Evolutionary conservation across 2,797 vertebrate species (phyloP).

Genomic region (Coregonus suidteri): DNA sequence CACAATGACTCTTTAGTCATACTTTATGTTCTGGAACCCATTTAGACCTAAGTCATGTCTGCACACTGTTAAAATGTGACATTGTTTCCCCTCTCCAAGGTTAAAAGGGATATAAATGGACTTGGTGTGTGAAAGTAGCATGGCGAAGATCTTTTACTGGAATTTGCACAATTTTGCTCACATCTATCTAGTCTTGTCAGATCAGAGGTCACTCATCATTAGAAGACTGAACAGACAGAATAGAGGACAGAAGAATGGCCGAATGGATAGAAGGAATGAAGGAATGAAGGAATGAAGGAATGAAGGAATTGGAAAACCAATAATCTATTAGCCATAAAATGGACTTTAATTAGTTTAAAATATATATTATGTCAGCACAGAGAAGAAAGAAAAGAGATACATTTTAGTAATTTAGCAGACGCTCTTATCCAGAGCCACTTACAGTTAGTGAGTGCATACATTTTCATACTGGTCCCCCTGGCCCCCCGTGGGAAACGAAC

Average conservation of each 20-base stretch:
- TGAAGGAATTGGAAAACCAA: background rate
- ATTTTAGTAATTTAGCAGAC: no score
- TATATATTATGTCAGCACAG: background rate
- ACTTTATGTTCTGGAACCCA: constrained; percentile 34
- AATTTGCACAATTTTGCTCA: background rate
- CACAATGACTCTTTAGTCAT: constrained; percentile 20
- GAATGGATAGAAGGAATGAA: background rate
- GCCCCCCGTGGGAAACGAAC: no score
- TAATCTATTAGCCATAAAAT: background rate
- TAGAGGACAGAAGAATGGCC: background rate
- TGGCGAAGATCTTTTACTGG: background rate
- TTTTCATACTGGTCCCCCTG: no score
- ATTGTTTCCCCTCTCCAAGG: no score
- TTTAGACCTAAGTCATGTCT: constrained; percentile 3
- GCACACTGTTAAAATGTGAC: background rate
- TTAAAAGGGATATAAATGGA: background rate
- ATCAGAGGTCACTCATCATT: background rate
- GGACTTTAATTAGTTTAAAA: background rate
- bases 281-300: no score
- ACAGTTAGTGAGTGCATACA: no score
- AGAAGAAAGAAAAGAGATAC: background rate
- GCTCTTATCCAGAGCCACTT: no score
- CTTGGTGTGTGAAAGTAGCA: background rate
- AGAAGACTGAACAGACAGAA: background rate
- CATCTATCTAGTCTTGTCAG: background rate